Evolutionary conservation across 2,113 vertebrate species (phyloP), one percentile per base, ranked within the genome.

Genomic region (Halichoeres trimaculatus): DNA sequence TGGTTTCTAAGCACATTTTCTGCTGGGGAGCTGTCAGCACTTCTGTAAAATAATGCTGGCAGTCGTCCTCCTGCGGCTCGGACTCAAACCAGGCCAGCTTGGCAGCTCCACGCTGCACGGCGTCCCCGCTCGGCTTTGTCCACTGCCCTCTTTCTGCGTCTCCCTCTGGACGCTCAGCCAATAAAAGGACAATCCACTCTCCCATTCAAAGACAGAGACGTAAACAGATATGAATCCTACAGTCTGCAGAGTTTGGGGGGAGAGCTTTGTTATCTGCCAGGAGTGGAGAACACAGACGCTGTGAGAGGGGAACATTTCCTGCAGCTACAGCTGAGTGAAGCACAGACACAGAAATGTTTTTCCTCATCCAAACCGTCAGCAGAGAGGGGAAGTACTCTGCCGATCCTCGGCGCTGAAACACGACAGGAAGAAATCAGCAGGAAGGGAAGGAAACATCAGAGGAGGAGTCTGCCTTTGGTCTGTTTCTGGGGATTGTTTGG

Each of bases 1-100:
- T 59, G 34, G 55, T 73, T 85, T 79, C 80, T 84, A 86, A 88
- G 83, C 70, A 76, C 77, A 76, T 84, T 84, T 88, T 88, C 86
- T 81, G 80, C 10, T 65, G 23, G 55, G 62, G 43, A 73, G 73
- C 63, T 61, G 67, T 72, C 76, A 89, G 83, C 57, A 53, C 24
- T 71, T 80, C 60, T 69, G 69, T 47, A 48, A 54, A 80, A 70
- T 69, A 45, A 76, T 16, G 65, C 76, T 60, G 65, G 57, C 65
- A 50, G 47, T 54, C 57, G 3, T 26, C 17, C 23, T 23, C 40
- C 64, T 12, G 35, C 70, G 64, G 26, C 30, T 34, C 43, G 0
- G 0, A 55, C 67, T 74, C 30, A n/a, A 66, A 70, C 40, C 64
- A 71, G 38, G 40, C 48, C 54, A 63, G 41, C 55, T 45, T 70